A percentile compares a stretch with the other conserved stretches of the same genome.
Evolutionary conservation across 2,797 vertebrate species (phyloP).

Genomic region (Poecilia velifera): DNA sequence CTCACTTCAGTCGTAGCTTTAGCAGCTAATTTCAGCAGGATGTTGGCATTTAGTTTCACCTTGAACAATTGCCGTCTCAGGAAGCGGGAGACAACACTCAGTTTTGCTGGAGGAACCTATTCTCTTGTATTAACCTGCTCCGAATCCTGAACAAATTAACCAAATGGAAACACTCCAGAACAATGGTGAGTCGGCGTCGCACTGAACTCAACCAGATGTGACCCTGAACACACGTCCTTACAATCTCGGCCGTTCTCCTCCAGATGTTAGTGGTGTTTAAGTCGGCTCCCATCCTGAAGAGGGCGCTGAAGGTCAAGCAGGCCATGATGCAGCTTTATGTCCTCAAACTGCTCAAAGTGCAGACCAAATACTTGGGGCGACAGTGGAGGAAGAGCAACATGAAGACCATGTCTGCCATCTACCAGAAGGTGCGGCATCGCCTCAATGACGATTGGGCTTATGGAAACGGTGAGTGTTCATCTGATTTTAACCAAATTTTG

Average conservation of each 20-base stretch:
- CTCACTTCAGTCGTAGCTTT: not conserved
- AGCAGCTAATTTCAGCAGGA: not conserved
- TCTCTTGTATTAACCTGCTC: slow-evolving; percentile 97
- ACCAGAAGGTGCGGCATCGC: slow-evolving; percentile 96
- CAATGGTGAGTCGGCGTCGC: slow-evolving; percentile 84
- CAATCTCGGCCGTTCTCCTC: accelerated
- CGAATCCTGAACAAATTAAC: slow-evolving; percentile 98
- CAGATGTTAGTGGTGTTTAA: slow-evolving; percentile 99
- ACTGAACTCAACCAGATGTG: not conserved
- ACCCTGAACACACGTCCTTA: not conserved
- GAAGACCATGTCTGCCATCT: slow-evolving; percentile 99
- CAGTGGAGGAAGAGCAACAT: slow-evolving; percentile 99
- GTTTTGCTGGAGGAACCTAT: slow-evolving; percentile 98
- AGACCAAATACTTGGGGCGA: slow-evolving; percentile 96
- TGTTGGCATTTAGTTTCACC: not conserved
- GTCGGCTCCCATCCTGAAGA: slow-evolving; percentile 95
- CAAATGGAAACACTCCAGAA: slow-evolving; percentile 99
- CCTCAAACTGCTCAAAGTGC: slow-evolving; percentile 94
- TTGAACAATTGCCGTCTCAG: slow-evolving; percentile 68
- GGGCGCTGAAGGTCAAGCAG: slow-evolving; percentile 95
- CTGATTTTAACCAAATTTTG: not conserved
- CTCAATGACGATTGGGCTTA: slow-evolving; percentile 98
- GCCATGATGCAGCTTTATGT: slow-evolving; percentile 98
- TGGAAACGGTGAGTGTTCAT: slow-evolving; percentile 86
- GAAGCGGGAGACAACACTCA: slow-evolving; percentile 98